Percentiles rank a stretch among this genome's conserved stretches.
Conservation (phyloP, 2,113 vertebrate species). For the Petroica traversi region DNA sequence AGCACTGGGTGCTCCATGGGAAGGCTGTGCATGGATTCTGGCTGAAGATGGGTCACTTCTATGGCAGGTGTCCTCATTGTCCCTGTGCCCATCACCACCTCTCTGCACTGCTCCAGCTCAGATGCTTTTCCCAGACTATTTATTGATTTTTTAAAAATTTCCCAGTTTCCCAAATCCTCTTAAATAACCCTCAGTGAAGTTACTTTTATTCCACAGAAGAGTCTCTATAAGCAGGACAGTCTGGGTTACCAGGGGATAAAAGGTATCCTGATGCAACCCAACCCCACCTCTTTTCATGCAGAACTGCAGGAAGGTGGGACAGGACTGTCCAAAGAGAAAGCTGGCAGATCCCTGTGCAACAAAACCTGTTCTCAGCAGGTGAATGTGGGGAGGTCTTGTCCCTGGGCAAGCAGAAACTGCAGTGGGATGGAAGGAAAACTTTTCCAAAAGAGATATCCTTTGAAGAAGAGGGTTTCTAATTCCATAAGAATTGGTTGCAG, state of each 20-base stretch:
- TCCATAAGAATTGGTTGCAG: neutral
- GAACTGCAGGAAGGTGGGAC: neutral
- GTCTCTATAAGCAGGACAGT: neutral
- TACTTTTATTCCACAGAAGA: neutral
- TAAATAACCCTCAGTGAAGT: neutral
- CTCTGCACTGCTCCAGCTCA: neutral
- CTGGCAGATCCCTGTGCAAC: neutral
- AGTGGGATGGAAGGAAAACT: neutral
- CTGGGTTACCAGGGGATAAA: neutral
- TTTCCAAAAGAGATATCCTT: neutral
- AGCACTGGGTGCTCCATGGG: neutral
- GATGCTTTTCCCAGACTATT: neutral
- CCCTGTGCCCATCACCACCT: neutral
- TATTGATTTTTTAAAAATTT: neutral
- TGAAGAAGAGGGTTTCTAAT: neutral
- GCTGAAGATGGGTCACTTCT: neutral
- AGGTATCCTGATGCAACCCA: neutral
- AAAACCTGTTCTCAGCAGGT: neutral
- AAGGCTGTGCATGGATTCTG: neutral
- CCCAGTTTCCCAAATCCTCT: neutral
- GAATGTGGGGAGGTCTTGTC: neutral
- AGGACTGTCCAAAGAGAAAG: neutral
- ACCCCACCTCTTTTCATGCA: neutral
- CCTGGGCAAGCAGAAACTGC: neutral
- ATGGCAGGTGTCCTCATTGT: neutral